Evolutionary conservation across 2,888 invertebrate species (phyloP).

Genomic region (Cabera pusaria): DNA sequence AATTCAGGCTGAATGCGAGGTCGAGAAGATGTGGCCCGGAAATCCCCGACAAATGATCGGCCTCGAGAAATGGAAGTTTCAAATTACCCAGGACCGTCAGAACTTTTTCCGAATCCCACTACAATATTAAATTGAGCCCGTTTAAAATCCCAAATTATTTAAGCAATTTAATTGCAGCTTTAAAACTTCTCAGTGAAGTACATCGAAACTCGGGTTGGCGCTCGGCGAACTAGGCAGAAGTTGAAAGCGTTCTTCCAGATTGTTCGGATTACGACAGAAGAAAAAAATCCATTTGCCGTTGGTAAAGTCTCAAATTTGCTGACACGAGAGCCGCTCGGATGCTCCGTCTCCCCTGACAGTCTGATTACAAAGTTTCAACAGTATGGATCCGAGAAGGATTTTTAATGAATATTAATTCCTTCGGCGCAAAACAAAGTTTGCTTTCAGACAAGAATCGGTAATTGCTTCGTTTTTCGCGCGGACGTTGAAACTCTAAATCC

Average conservation of each 20-base stretch:
- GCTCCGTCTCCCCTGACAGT: slow-evolving; percentile 47
- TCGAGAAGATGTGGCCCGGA: slow-evolving; percentile 46
- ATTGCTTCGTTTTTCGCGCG: slow-evolving; percentile 70
- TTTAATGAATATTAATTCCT: slow-evolving; percentile 82
- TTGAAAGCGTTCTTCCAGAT: slow-evolving; percentile 43
- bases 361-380: slow-evolving; percentile 79
- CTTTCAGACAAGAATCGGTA: slow-evolving; percentile 67
- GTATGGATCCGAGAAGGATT: slow-evolving; percentile 74
- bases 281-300: slow-evolving; percentile 67
- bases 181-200: slow-evolving; percentile 20
- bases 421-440: slow-evolving; percentile 77
- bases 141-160: slow-evolving; percentile 44
- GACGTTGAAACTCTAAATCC: slow-evolving; percentile 58
- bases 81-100: slow-evolving; percentile 46
- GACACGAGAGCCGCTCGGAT: slow-evolving; percentile 47
- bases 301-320: slow-evolving; percentile 67
- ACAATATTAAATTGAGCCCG: slow-evolving; percentile 49
- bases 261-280: slow-evolving; percentile 57
- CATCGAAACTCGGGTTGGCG: slow-evolving; percentile 38
- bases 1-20: slow-evolving; percentile 44
- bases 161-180: slow-evolving; percentile 46
- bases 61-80: slow-evolving; percentile 47
- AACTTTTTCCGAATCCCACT: slow-evolving; percentile 41
- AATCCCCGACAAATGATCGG: slow-evolving; percentile 57
- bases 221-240: slow-evolving; percentile 37